A percentile compares a stretch with the other conserved stretches of the same genome.
phyloP scores from a whole-genome alignment of 2,888 invertebrate species.

The Hyposoter dolosus region DNA sequence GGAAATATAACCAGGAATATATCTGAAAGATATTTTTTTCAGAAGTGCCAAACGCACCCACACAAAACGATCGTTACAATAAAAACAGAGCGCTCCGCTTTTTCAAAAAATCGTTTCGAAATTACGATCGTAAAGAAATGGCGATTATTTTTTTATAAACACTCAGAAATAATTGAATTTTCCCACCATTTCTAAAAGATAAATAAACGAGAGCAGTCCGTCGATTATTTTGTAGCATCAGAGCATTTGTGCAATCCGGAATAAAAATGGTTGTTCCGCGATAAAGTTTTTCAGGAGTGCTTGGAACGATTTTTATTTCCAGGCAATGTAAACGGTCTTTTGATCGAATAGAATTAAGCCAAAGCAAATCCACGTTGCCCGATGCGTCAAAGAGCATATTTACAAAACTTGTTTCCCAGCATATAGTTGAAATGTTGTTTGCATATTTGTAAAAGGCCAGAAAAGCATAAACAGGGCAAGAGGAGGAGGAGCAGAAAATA shows the following conservation, averaged over 20 bases:
- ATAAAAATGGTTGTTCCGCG: neutral
- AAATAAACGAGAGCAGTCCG: neutral
- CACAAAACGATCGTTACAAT: neutral
- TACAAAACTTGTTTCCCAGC: neutral
- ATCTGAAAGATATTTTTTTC: slow-evolving; percentile 43
- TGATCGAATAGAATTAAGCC: neutral
- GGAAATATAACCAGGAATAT: slow-evolving; percentile 34
- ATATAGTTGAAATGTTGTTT: neutral
- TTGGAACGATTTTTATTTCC: neutral
- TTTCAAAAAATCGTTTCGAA: neutral
- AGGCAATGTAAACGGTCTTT: neutral
- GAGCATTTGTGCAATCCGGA: neutral
- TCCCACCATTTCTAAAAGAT: neutral
- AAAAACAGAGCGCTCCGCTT: neutral
- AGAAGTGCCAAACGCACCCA: slow-evolving; percentile 36
- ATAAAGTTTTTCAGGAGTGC: neutral
- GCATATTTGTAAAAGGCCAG: neutral
- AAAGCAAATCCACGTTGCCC: neutral
- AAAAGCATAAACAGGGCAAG: neutral
- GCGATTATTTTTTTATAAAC: neutral
- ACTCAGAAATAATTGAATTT: neutral
- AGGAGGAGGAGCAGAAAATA: neutral
- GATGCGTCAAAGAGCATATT: slow-evolving; percentile 22
- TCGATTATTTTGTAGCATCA: neutral
- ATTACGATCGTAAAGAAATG: neutral